Percentiles rank a stretch among this genome's conserved stretches.
Evolutionary conservation across 2,888 invertebrate genomes (phyloP).

Genomic region (Nebria salina): DNA sequence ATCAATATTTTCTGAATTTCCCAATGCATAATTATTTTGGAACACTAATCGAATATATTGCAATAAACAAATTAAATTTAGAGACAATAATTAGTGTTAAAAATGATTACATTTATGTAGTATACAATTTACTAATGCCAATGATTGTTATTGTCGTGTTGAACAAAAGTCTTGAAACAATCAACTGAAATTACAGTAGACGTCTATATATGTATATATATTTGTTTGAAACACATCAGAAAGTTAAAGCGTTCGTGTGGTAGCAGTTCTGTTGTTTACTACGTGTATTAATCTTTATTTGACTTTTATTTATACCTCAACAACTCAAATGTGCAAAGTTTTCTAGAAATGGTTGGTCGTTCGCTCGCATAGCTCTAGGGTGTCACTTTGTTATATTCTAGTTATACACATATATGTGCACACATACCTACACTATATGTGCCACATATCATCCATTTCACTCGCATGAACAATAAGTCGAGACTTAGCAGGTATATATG

Average conservation of each 20-base stretch:
- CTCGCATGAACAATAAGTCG: not conserved
- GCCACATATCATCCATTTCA: not conserved
- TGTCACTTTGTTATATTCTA: constrained; percentile 35
- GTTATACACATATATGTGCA: not conserved
- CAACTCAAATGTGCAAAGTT: constrained; percentile 38
- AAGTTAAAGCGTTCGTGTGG: not conserved
- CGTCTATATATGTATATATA: not conserved
- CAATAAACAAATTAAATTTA: no score
- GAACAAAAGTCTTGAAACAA: not conserved
- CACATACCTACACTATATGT: not conserved
- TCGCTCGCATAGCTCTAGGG: constrained; percentile 1
- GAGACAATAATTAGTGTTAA: no score
- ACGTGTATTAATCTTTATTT: constrained; percentile 30
- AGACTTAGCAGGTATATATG: not conserved
- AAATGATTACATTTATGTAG: no score
- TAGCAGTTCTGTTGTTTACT: constrained; percentile 7
- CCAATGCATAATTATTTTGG: no score
- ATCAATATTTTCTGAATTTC: no score
- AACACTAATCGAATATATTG: no score
- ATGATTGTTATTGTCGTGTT: not conserved
- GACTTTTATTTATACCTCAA: constrained; percentile 38
- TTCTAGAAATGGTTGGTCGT: constrained; percentile 15
- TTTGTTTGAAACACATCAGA: not conserved
- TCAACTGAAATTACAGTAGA: not conserved
- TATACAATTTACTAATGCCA: no score